These are phyloP conservation scores for Cepaea hortensis DNA, from an alignment of 2,888 invertebrate species.

Conservation along the genomic window DNA sequence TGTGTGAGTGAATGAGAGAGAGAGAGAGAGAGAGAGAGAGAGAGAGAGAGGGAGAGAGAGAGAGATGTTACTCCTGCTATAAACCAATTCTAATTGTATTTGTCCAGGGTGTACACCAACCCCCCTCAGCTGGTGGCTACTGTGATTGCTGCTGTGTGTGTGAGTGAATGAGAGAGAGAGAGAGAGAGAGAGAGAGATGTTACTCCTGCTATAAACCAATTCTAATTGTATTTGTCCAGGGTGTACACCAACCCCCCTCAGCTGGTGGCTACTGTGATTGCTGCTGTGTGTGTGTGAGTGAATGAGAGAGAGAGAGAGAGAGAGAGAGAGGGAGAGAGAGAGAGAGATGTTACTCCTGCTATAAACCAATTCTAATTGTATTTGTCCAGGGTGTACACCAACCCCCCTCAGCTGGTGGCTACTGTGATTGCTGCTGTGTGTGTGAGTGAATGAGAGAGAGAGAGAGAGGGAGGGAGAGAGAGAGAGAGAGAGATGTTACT, in stretches of 20 bases:
- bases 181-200: too few species aligned
- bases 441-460: constrained; percentile 54
- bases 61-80: too few species aligned
- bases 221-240: constrained; percentile 54
- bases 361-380: too few species aligned
- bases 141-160: constrained; percentile 75
- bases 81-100: background rate
- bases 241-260: constrained; percentile 73
- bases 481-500: too few species aligned
- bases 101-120: constrained; percentile 69
- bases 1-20: constrained; percentile 58
- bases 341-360: too few species aligned
- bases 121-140: constrained; percentile 74
- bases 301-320: too few species aligned
- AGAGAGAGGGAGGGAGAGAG: too few species aligned
- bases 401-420: constrained; percentile 73
- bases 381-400: constrained; percentile 69
- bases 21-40: too few species aligned
- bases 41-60: too few species aligned
- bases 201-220: too few species aligned
- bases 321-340: too few species aligned
- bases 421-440: constrained; percentile 75
- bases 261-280: constrained; percentile 73
- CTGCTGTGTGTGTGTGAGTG: constrained; percentile 73
- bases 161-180: constrained; percentile 51